phyloP scores from a whole-genome alignment of 2,113 vertebrate species.

The Grammomys dolichurus region DNA sequence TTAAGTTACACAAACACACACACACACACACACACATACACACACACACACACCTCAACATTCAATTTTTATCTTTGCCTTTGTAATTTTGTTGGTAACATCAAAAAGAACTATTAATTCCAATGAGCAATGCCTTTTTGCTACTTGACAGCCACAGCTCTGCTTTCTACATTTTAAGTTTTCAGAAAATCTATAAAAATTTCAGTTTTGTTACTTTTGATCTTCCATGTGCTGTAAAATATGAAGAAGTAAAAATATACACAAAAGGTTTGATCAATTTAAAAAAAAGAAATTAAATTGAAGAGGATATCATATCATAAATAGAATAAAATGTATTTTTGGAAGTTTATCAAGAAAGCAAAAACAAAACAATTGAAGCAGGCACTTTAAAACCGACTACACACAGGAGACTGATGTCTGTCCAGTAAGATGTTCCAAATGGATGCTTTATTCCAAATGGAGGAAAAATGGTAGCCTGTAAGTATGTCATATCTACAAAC shows the following conservation, averaged over 20 bases:
- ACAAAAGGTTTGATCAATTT: neutral
- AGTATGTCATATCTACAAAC: neutral
- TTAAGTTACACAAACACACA: neutral
- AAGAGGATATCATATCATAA: neutral
- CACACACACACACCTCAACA: neutral
- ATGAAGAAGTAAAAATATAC: neutral
- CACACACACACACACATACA: neutral
- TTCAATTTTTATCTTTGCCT: neutral
- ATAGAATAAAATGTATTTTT: neutral
- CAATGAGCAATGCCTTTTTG: neutral
- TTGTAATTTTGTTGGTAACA: neutral
- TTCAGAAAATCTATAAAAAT: neutral
- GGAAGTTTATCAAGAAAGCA: neutral
- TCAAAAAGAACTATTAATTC: neutral
- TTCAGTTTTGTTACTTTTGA: neutral
- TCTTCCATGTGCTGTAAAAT: neutral
- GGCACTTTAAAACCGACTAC: neutral
- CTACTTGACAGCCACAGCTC: neutral
- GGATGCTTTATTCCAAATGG: neutral
- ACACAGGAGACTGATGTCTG: neutral
- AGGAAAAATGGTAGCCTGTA: neutral
- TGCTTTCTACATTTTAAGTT: neutral
- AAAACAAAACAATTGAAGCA: neutral
- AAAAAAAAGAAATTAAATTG: neutral
- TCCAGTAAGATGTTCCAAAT: neutral